These are phyloP conservation scores for Caenorhabditis japonica DNA, from an alignment of 2,888 invertebrate genomes.

Conservation along the genomic window DNA sequence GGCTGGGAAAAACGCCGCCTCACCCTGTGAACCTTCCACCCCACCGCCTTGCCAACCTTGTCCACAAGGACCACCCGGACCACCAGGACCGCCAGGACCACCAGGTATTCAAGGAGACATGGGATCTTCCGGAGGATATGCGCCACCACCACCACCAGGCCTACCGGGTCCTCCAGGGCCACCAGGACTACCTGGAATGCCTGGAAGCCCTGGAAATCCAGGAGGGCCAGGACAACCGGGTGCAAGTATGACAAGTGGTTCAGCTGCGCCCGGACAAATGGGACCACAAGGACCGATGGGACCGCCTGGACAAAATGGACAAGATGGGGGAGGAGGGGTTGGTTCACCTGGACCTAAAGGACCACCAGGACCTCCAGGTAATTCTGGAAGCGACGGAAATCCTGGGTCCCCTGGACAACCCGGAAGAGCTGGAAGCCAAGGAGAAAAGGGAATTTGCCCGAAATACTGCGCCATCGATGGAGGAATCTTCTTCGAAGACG, in stretches of 20 bases:
- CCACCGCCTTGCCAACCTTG: slow-evolving; percentile 43
- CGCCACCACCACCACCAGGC: slow-evolving; percentile 7
- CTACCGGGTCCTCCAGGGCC: slow-evolving; percentile 28
- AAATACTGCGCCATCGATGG: slow-evolving; percentile 45
- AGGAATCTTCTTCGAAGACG: slow-evolving; percentile 43
- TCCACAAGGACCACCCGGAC: slow-evolving; percentile 64
- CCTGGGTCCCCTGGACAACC: slow-evolving; percentile 46
- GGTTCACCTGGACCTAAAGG: slow-evolving; percentile 51
- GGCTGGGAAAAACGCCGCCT: slow-evolving; percentile 9
- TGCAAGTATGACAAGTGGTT: background rate
- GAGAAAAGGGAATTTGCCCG: slow-evolving; percentile 62
- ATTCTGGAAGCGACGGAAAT: slow-evolving; percentile 44
- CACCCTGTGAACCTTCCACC: slow-evolving; percentile 25
- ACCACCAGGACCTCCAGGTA: slow-evolving; percentile 48
- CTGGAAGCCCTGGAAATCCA: slow-evolving; percentile 7
- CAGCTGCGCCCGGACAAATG: slow-evolving; percentile 14
- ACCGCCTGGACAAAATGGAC: slow-evolving; percentile 58
- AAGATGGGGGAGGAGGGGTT: slow-evolving; percentile 10
- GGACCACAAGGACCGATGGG: slow-evolving; percentile 61
- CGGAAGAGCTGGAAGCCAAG: slow-evolving; percentile 42
- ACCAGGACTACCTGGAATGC: slow-evolving; percentile 14
- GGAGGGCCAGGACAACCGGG: slow-evolving; percentile 20
- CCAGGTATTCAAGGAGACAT: slow-evolving; percentile 31
- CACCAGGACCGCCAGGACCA: slow-evolving; percentile 50
- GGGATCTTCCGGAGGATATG: background rate